Evolutionary conservation across 2,797 vertebrate genomes (phyloP).

Genomic region (Nyctibius grandis): DNA sequence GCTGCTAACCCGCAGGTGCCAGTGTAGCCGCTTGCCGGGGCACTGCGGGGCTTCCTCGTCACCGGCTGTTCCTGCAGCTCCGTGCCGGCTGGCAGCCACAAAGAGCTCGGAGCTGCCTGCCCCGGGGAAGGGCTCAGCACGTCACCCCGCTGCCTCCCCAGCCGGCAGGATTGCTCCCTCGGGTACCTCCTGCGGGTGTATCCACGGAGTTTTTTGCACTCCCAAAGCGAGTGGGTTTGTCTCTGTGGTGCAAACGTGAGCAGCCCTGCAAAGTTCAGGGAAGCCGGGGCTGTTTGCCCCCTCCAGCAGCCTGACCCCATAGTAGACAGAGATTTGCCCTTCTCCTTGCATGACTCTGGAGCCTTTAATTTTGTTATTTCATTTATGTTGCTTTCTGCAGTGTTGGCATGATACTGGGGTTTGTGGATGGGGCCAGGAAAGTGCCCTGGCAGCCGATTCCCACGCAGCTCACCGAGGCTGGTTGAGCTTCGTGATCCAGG

Average conservation of each 20-base stretch:
- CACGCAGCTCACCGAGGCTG: rapidly evolving
- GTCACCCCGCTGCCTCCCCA: neutral
- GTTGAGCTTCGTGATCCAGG: neutral
- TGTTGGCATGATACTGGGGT: rapidly evolving
- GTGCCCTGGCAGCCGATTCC: neutral
- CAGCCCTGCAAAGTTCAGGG: neutral
- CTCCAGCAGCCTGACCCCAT: neutral
- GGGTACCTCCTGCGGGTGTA: rapidly evolving
- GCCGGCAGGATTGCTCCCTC: neutral
- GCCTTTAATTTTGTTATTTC: neutral
- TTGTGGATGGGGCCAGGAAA: neutral
- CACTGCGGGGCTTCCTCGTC: neutral
- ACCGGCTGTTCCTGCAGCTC: neutral
- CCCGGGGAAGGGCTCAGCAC: neutral
- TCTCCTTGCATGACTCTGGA: neutral
- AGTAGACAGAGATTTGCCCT: neutral
- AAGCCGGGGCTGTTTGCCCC: neutral
- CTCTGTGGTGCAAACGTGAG: neutral
- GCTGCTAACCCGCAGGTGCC: neutral
- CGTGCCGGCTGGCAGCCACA: neutral
- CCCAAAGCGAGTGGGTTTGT: neutral
- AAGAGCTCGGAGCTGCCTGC: neutral
- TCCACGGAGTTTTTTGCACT: neutral
- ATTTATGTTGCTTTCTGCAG: neutral
- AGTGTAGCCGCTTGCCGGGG: neutral